Percentiles rank a stretch among this genome's conserved stretches.
These are phyloP conservation scores for Plotosus lineatus DNA, from an alignment of 2,113 vertebrate species.

Conservation along the genomic window DNA sequence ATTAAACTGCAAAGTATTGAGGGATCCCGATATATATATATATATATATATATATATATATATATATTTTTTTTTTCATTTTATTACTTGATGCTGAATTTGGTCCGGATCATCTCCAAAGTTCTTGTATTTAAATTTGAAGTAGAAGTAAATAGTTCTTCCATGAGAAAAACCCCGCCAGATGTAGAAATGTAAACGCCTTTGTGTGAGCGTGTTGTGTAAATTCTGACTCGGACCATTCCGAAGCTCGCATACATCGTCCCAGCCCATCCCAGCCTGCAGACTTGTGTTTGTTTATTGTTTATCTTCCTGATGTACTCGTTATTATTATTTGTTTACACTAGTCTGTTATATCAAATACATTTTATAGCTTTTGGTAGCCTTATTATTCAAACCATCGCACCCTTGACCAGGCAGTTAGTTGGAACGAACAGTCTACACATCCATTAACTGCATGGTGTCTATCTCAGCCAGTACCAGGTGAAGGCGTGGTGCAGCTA, in stretches of 20 bases:
- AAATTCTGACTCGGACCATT: not conserved
- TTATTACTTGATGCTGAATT: no score
- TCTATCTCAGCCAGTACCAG: no score
- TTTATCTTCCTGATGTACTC: no score
- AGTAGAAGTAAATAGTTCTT: not conserved
- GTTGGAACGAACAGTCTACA: not conserved
- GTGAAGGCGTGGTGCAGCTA: no score
- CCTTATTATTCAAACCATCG: not conserved
- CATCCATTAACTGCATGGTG: not conserved
- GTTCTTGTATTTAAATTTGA: not conserved
- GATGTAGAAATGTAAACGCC: not conserved
- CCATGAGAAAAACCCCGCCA: not conserved
- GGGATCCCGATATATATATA: no score
- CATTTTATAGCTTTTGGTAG: not conserved
- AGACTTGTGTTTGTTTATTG: not conserved
- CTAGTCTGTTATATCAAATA: not conserved
- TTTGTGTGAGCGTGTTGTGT: not conserved
- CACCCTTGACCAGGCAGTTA: not conserved
- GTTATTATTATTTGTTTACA: not conserved
- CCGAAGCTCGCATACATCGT: not conserved
- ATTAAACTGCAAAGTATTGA: no score
- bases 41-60: no score
- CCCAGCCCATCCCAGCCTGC: not conserved
- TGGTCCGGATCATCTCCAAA: no score
- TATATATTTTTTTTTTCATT: no score